Conservation (phyloP, 2,113 vertebrate species). For the Larimichthys polyactis region DNA sequence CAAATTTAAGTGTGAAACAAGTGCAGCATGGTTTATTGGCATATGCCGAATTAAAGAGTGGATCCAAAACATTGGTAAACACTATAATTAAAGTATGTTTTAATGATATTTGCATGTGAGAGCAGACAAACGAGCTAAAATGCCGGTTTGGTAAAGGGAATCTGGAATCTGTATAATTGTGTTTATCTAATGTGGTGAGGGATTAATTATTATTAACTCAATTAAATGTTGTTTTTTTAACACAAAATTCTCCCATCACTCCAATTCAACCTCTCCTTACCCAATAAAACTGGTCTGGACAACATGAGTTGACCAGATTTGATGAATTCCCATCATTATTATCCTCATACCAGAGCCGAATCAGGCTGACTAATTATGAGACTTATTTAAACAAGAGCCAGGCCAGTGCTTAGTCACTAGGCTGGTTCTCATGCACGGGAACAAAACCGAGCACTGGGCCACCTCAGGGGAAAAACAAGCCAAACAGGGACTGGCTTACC, state of each 20-base stretch:
- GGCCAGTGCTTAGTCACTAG: slow-evolving; percentile 15
- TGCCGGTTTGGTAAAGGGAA: neutral
- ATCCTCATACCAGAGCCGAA: slow-evolving; percentile 1
- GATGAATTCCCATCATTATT: slow-evolving; percentile 33
- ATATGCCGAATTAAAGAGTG: slow-evolving; percentile 14
- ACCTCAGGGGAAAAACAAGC: slow-evolving; percentile 33
- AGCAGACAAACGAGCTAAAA: neutral
- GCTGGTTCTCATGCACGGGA: slow-evolving; percentile 15
- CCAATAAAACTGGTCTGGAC: neutral
- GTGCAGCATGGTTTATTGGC: fast-evolving
- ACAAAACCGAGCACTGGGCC: slow-evolving; percentile 5
- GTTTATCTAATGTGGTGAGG: neutral
- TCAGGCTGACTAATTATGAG: neutral
- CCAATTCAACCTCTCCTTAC: neutral
- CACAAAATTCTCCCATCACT: neutral
- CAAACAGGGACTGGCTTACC: slow-evolving; percentile 1
- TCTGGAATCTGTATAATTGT: neutral
- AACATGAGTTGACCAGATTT: slow-evolving; percentile 23
- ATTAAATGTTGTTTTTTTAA: neutral
- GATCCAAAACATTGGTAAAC: fast-evolving
- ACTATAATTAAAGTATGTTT: fast-evolving
- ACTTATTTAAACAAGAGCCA: neutral
- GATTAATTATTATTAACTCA: neutral
- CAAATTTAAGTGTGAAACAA: fast-evolving
- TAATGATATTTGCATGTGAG: fast-evolving